Conservation (phyloP, 2,797 vertebrate species). For the Denticeps clupeoides region DNA sequence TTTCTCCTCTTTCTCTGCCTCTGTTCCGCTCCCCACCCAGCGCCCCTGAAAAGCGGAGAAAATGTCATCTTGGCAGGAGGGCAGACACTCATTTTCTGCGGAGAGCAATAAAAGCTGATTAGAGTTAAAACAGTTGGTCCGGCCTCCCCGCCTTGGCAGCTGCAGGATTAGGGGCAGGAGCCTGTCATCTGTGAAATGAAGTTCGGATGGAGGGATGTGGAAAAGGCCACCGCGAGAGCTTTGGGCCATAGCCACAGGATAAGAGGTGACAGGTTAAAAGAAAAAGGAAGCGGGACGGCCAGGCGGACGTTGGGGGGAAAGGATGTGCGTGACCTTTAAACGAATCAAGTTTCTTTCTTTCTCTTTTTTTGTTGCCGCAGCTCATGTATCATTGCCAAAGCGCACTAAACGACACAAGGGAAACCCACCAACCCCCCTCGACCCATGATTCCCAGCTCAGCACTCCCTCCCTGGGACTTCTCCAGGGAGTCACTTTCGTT, state of each 20-base stretch:
- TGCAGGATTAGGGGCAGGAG: conserved; percentile 50
- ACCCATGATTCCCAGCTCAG: conserved; percentile 2
- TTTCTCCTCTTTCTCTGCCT: neutral
- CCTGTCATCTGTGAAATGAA: conserved; percentile 64
- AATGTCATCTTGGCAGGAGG: conserved; percentile 39
- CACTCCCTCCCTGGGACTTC: conserved; percentile 31
- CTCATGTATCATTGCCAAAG: conserved; percentile 47
- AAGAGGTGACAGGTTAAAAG: conserved; percentile 9
- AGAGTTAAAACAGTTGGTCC: conserved; percentile 58
- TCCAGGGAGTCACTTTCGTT: conserved; percentile 52
- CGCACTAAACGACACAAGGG: conserved; percentile 25
- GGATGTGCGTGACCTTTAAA: conserved; percentile 52
- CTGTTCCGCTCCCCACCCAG: conserved; percentile 16
- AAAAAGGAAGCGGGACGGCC: neutral
- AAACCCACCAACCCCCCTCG: conserved; percentile 24
- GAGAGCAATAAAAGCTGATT: conserved; percentile 61
- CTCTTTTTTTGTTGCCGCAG: too few species aligned
- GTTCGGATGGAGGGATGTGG: conserved; percentile 36
- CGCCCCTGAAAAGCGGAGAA: conserved; percentile 11
- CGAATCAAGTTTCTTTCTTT: conserved; percentile 40
- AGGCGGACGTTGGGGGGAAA: neutral
- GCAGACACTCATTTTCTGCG: conserved; percentile 34
- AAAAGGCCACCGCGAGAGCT: conserved; percentile 37
- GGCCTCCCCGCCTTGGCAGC: conserved; percentile 46
- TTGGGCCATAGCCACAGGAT: neutral